Percentiles rank a stretch among this genome's conserved stretches.
Evolutionary conservation across 2,113 vertebrate species (phyloP).

Genomic region (Marcusenius ussheri): DNA sequence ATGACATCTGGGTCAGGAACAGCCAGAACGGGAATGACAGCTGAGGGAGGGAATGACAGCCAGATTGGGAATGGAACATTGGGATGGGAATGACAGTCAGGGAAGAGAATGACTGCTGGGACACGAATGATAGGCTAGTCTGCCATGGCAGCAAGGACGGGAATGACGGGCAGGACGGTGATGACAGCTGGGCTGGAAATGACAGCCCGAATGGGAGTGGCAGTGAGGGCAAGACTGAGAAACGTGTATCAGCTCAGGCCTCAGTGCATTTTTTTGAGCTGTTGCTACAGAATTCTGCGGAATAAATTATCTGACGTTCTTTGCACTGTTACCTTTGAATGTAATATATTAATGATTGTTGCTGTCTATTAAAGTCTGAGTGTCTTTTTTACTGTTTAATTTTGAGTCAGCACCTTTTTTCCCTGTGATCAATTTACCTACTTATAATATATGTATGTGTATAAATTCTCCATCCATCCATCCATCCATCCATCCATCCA

Average conservation of each 20-base stretch:
- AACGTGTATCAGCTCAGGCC: neutral
- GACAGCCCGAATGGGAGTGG: neutral
- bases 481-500: neutral
- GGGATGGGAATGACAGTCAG: neutral
- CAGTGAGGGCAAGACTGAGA: neutral
- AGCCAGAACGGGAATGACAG: neutral
- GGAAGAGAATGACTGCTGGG: neutral
- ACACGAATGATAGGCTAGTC: neutral
- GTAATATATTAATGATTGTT: neutral
- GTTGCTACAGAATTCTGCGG: neutral
- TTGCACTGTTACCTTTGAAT: neutral
- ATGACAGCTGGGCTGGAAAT: neutral
- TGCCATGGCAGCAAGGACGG: neutral
- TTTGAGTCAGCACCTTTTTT: neutral
- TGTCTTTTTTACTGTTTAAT: neutral
- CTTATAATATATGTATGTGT: neutral
- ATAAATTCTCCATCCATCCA: neutral
- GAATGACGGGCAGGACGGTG: neutral
- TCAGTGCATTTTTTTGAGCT: neutral
- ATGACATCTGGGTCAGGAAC: neutral
- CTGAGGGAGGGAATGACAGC: neutral
- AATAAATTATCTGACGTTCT: neutral
- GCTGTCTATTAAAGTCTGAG: neutral
- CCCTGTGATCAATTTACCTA: neutral
- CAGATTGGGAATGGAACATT: neutral